Base-by-base conservation (phyloP, 1,140 invertebrate genomes). In the Glomeris maerens region DNA sequence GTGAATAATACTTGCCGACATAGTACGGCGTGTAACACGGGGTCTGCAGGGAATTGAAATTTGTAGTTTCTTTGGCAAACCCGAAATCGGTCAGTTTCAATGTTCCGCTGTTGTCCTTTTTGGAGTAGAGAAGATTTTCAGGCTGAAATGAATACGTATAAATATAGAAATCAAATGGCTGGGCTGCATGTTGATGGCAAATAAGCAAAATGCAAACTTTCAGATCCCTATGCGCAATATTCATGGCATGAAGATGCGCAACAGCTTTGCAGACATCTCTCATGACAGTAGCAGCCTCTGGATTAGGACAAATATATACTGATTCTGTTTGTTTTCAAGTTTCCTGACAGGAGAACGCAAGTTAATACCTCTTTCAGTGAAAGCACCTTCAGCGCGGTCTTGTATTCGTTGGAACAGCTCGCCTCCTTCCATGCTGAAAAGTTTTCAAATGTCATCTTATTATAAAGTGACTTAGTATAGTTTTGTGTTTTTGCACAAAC, bases 1-100 rank as follows among this genome's bases (percentile, higher is more conserved):
- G 25, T 7, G 4, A 7, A 10, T 21, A 42, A 55, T 27, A 69
- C 77, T 72, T 68, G 82, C 80, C 88, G 60, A 95, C 94, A 74
- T 98, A 98, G 65, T 97, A 97, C 2, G 94, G 94, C 10, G 94
- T 98, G 63, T 97, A 98, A 67, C 94, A 98, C 2, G 94, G 94
- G 0, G 94, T 98, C 68, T 93, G 89, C 52, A 98, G 69, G 0
- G 85, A 82, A 53, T 86, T 83, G 53, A 83, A 80, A n/a, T 76
- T 74, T 52, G 80, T 71, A 0, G 83, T 91, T 70, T 95, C 88
- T 69, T 98, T 98, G n/a, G 95, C 95, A 75, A 98, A 98, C n/a
- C 95, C 95, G 73, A 98, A 98, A 70, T 98, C 95, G 29, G 93
- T 98, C 55, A 98, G 72, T 72, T 98, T 98, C 36, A 98, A 75